Evolutionary conservation across 2,888 invertebrate species (phyloP).

Genomic region (Pecten maximus): DNA sequence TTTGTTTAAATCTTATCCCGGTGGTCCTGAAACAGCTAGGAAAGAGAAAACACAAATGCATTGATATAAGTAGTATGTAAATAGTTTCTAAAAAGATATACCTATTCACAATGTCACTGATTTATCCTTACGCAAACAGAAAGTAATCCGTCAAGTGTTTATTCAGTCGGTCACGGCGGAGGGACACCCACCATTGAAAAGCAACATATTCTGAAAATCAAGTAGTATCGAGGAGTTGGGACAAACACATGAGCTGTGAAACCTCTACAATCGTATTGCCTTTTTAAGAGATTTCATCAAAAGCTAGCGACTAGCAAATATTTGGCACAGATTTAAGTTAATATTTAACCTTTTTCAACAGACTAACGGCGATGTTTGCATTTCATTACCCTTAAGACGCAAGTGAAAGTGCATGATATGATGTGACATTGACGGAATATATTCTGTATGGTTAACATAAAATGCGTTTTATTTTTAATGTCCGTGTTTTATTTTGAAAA

Average conservation of each 20-base stretch:
- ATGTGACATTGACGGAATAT: not conserved
- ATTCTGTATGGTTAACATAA: not conserved
- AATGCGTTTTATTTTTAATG: not conserved
- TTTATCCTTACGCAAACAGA: slow-evolving; percentile 45
- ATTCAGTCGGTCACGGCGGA: not conserved
- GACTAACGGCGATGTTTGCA: slow-evolving; percentile 45
- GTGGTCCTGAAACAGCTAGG: slow-evolving; percentile 7
- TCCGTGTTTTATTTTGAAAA: not conserved
- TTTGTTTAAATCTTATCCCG: slow-evolving; percentile 1
- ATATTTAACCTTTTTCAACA: slow-evolving; percentile 44
- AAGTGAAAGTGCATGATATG: slow-evolving; percentile 46
- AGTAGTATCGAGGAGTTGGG: slow-evolving; percentile 42
- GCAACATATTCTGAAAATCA: slow-evolving; percentile 49
- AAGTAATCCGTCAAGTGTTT: slow-evolving; percentile 37
- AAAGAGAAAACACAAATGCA: slow-evolving; percentile 43
- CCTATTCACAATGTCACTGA: slow-evolving; percentile 40
- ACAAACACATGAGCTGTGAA: slow-evolving; percentile 45
- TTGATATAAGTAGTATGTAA: slow-evolving; percentile 45
- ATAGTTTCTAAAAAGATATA: slow-evolving; percentile 45
- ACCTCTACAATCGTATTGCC: slow-evolving; percentile 45
- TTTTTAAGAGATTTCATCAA: slow-evolving; percentile 52
- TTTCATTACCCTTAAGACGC: slow-evolving; percentile 49
- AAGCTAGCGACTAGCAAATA: slow-evolving; percentile 49
- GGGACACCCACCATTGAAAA: slow-evolving; percentile 38
- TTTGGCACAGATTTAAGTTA: slow-evolving; percentile 49